Conservation (phyloP, 2,797 vertebrate genomes). For the Mormyrus hasselquistii region DNA sequence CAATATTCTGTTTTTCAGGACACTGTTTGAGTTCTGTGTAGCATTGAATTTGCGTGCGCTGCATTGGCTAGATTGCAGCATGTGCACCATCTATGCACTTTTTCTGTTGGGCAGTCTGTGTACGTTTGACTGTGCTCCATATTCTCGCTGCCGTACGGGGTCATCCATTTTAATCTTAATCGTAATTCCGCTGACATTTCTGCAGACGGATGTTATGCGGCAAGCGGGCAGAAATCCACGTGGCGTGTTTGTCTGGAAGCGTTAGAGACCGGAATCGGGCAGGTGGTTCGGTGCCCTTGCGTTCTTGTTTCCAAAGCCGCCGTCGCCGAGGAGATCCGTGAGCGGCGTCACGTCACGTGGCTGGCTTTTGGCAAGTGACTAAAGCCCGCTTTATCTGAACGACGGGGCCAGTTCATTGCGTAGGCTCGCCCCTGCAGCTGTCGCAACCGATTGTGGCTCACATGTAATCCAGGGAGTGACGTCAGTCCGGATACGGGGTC, state of each 20-base stretch:
- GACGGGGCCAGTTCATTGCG: no score
- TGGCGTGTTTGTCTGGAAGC: not conserved
- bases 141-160: not conserved
- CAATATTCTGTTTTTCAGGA: not conserved
- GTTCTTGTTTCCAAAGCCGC: not conserved
- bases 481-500: not conserved
- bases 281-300: not conserved
- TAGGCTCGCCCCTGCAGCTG: not conserved
- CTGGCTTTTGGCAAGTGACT: not conserved
- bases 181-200: not conserved
- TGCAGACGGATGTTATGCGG: not conserved
- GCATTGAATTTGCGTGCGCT: not conserved
- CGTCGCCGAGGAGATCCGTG: not conserved
- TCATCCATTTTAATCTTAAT: not conserved
- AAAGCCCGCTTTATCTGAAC: not conserved
- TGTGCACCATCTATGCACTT: not conserved
- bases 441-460: not conserved
- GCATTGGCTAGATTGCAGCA: not conserved
- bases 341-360: not conserved
- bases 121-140: not conserved
- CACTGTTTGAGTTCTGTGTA: not conserved
- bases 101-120: not conserved
- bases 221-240: not conserved
- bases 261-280: not conserved
- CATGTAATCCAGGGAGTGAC: not conserved